Conservation (phyloP, 2,888 invertebrate genomes). For the Noctua janthina region DNA sequence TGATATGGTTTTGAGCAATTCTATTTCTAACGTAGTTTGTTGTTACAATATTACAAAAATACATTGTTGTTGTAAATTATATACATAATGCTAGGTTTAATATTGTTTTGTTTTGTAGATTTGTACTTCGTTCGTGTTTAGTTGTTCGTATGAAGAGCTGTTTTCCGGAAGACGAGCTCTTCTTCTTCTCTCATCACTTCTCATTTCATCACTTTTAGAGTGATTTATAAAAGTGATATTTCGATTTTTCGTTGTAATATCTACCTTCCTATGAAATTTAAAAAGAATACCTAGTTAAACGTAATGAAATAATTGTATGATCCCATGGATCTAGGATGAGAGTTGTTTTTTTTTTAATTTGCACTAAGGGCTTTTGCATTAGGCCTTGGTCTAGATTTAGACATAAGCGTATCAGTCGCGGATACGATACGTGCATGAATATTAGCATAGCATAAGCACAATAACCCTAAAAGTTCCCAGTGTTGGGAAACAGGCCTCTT, state of each 20-base stretch:
- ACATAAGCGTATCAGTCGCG: background rate
- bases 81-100: background rate
- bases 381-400: background rate
- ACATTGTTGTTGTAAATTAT: background rate
- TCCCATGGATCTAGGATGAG: background rate
- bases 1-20: constrained; percentile 57
- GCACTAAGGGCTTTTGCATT: background rate
- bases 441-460: background rate
- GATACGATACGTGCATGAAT: background rate
- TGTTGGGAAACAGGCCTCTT: background rate
- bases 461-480: background rate
- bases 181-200: background rate
- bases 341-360: background rate
- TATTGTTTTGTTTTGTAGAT: background rate
- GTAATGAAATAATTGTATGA: background rate
- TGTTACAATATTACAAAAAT: constrained; percentile 22
- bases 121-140: background rate
- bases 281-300: background rate
- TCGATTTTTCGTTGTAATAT: background rate
- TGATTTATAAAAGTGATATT: background rate
- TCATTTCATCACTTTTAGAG: background rate
- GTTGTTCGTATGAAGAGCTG: background rate
- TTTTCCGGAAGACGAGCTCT: background rate
- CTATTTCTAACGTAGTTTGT: constrained; percentile 25
- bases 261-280: background rate